These are phyloP conservation scores for Panopea generosa DNA, from an alignment of 2,888 invertebrate species.

Conservation along the genomic window DNA sequence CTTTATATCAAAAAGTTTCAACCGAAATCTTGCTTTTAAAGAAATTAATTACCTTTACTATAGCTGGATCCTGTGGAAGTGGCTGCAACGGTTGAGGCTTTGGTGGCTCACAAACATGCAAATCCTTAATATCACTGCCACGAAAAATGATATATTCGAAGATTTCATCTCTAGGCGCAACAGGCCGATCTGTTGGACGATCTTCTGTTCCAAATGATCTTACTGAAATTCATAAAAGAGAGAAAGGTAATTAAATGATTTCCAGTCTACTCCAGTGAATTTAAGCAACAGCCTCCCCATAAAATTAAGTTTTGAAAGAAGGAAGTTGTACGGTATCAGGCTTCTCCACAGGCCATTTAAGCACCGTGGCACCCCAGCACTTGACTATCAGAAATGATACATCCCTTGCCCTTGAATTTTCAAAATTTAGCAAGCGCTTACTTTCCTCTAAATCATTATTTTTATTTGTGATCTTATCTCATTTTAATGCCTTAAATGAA, in stretches of 20 bases:
- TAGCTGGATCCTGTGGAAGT: slow-evolving; percentile 96
- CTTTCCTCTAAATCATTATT: too few relatives aligned
- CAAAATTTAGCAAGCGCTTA: too few relatives aligned
- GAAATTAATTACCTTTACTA: slow-evolving; percentile 92
- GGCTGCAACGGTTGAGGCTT: slow-evolving; percentile 85
- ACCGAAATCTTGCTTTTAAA: too few relatives aligned
- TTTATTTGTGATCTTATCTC: too few relatives aligned
- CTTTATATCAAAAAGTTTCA: too few relatives aligned
- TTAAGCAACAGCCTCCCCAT: neutral
- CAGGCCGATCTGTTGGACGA: slow-evolving; percentile 96
- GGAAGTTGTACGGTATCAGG: too few relatives aligned
- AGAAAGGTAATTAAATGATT: too few relatives aligned
- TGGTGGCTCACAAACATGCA: slow-evolving; percentile 94
- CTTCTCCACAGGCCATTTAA: too few relatives aligned
- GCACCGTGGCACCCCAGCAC: too few relatives aligned
- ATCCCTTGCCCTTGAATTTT: neutral
- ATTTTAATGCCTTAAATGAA: too few relatives aligned
- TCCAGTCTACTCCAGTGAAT: too few relatives aligned
- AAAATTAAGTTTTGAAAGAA: neutral
- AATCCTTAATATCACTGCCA: slow-evolving; percentile 99
- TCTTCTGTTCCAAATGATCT: slow-evolving; percentile 99
- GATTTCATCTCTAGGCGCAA: slow-evolving; percentile 98
- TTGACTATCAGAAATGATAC: neutral
- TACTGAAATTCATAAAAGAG: slow-evolving; percentile 91
- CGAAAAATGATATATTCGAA: slow-evolving; percentile 99